Evolutionary conservation across 2,113 vertebrate species (phyloP), one percentile per base, ranked within the genome.

Genomic region (Laterallus jamaicensis): DNA sequence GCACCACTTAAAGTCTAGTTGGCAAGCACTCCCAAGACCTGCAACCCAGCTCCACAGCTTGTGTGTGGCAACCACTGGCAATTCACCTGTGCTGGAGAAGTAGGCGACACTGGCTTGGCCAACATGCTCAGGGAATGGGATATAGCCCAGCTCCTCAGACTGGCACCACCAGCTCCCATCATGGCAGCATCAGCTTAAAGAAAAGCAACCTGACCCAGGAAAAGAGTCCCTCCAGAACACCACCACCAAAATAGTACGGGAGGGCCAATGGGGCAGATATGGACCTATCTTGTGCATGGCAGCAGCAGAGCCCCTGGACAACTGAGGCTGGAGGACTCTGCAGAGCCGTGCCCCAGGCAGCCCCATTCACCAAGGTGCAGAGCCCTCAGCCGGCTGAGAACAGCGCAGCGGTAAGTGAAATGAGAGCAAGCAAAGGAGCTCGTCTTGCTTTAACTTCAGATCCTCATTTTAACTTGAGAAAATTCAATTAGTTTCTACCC

Each of bases 401-500:
- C 35, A 95, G 86, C 78, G 74, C 88, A 96, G 92, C 12, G 2
- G 60, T 82, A 81, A 60, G 58, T 94, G 85, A 93, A 94, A 92
- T 3, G 15, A 91, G 74, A 96, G 78, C 74, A 92, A 82, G 94
- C 88, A 82, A 93, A 86, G 74, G 83, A 96, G 62, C 56, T 89
- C 0, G 0, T 94, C 93, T 92, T 92, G 92, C 88, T 97, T 95
- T 92, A 93, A 93, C 96, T 97, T 93, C 88, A 89, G 88, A 94
- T 87, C 58, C 91, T 84, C 12, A 0, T 94, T 96, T 94, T 93
- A 95, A 95, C 93, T 94, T 84, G 88, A 96, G 91, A 94, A 97
- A 97, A 97, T 97, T 97, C 92, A 97, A 97, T 97, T 97, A 97
- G 88, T 95, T 95, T 96, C 93, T 92, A 93, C 94, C 94, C 93